Conservation (phyloP, 2,113 vertebrate genomes). For the Podiceps cristatus region DNA sequence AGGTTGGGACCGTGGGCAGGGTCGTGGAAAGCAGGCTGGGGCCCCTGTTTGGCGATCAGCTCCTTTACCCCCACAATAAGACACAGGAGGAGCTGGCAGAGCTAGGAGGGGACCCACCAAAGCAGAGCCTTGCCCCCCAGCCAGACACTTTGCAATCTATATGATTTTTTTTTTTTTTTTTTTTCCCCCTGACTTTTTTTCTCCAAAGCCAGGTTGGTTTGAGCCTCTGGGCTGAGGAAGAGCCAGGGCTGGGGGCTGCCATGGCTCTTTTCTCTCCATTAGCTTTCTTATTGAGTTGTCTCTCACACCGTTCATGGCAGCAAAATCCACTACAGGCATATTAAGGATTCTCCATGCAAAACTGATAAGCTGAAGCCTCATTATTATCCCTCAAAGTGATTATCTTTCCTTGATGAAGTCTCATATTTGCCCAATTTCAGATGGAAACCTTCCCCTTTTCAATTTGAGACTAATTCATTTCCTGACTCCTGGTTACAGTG, state of each 20-base stretch:
- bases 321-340: not conserved
- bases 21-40: not conserved
- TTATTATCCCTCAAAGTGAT: conserved; percentile 71
- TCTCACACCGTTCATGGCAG: not conserved
- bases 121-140: not conserved
- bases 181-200: not conserved
- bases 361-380: conserved; percentile 64
- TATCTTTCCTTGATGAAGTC: conserved; percentile 74
- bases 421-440: conserved; percentile 72
- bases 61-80: not conserved
- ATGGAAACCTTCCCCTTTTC: conserved; percentile 70
- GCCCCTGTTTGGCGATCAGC: too few species aligned
- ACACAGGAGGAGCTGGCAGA: not conserved
- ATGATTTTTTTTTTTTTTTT: not conserved
- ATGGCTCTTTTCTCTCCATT: not conserved
- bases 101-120: rapidly evolving
- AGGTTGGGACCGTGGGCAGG: not conserved
- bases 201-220: not conserved
- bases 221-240: not conserved
- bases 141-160: not conserved
- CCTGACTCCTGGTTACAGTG: conserved; percentile 72
- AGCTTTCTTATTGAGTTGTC: conserved; percentile 62
- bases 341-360: conserved; percentile 72
- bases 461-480: conserved; percentile 74
- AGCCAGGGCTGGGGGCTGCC: rapidly evolving